Evolutionary conservation across 2,888 invertebrate genomes (phyloP).

Genomic region (Escarpia spicata): DNA sequence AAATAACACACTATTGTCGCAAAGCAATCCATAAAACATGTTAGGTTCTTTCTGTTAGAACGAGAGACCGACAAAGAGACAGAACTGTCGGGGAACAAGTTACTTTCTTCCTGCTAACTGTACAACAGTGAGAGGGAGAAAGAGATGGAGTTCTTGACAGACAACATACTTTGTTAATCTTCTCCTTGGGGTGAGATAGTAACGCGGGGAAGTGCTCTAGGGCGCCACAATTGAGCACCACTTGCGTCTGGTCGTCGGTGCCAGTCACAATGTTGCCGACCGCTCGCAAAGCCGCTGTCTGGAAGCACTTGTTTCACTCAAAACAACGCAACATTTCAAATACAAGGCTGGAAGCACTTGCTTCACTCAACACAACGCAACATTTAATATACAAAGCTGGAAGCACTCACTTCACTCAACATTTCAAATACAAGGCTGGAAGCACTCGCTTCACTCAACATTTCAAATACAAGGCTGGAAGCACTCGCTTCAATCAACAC

Average conservation of each 20-base stretch:
- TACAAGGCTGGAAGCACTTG: conserved; percentile 40
- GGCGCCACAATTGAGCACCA: conserved; percentile 94
- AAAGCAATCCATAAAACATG: too few relatives aligned
- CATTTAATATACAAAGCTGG: neutral
- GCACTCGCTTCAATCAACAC: neutral
- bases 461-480: conserved; percentile 39
- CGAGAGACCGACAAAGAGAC: too few relatives aligned
- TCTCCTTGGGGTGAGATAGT: conserved; percentile 93
- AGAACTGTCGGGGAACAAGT: neutral
- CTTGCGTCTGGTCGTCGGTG: conserved; percentile 98
- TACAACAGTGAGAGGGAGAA: too few relatives aligned
- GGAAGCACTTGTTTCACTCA: neutral
- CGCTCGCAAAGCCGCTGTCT: conserved; percentile 93
- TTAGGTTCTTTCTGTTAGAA: too few relatives aligned
- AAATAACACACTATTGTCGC: too few relatives aligned
- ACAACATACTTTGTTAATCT: conserved; percentile 86
- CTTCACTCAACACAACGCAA: neutral
- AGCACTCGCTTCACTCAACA: too few relatives aligned
- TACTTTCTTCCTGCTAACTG: too few relatives aligned
- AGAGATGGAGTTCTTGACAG: too few relatives aligned
- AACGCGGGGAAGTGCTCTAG: conserved; percentile 92
- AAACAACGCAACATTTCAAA: neutral
- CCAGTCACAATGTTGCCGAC: conserved; percentile 99
- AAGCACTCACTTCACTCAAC: neutral
- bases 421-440: neutral